Base-by-base conservation (phyloP, 2,888 invertebrate genomes). In the Hemistola chrysoprasaria region DNA sequence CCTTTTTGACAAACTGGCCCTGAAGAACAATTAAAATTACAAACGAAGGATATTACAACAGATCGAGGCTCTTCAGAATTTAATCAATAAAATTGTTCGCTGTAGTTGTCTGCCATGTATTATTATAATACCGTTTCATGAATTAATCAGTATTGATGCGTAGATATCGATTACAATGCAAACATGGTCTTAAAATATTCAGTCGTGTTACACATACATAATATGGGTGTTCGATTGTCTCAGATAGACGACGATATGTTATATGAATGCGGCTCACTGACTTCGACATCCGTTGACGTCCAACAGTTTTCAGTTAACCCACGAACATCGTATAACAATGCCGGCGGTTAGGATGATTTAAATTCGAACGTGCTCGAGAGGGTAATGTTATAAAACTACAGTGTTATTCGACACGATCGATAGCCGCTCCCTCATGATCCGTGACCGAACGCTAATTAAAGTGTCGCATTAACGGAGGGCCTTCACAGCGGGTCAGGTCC, bases 401-500 rank as follows among this genome's bases (percentile, higher is more conserved):
- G 37, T 43, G 39, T 38, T 44, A 4, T 16, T 3, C 16, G 16
- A 16, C 16, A 16, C 16, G 25, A 39, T 47, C 37, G 10, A 44
- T 35, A 40, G 29, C 29, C 23, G 50, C 37, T 50, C 45, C 42
- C 34, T 38, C 40, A 46, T 21, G 31, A 27, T 31, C 38, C 41
- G 46, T 52, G 54, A 49, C 35, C 60, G 55, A 62, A 64, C 67
- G 72, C 64, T 69, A 68, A 65, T 70, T 66, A 62, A 58, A 57
- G 62, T 65, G 57, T 59, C 53, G 47, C 47, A 52, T 60, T 53
- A 51, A 56, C 55, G 61, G 67, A 74, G 74, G 76, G 80, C 77
- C 81, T 77, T 78, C 65, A 71, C 75, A 66, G 65, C 78, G 78
- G 79, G 78, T 80, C 81, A 73, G 69, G 79, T 79, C 80, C 80